These are phyloP conservation scores for Ophioninae sp. DNA, from an alignment of 2,888 invertebrate species.

Conservation along the genomic window DNA sequence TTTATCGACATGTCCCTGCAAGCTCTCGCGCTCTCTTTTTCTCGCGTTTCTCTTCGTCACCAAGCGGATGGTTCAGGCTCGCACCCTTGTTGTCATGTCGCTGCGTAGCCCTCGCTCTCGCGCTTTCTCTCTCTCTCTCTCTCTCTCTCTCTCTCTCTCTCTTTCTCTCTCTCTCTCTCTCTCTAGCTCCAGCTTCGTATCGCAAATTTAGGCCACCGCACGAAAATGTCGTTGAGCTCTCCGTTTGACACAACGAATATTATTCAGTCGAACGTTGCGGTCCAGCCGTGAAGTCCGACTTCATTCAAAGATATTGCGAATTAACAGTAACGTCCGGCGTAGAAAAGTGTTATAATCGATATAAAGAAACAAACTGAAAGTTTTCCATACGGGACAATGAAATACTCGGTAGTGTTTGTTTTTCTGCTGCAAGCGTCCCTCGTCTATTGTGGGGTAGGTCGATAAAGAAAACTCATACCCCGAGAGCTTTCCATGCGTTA, in stretches of 20 bases:
- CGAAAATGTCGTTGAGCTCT: conserved; percentile 42
- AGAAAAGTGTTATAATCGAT: conserved; percentile 16
- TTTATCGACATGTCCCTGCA: background rate
- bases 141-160: conserved; percentile 13
- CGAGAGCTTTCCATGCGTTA: background rate
- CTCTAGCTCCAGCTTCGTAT: conserved; percentile 35
- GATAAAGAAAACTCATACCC: conserved; percentile 37
- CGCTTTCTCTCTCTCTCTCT: background rate
- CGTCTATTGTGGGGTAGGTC: conserved; percentile 71
- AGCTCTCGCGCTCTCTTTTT: conserved; percentile 8
- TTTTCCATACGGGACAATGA: conserved; percentile 63
- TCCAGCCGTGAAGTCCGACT: conserved; percentile 44
- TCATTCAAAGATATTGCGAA: conserved; percentile 1
- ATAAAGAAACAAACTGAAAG: background rate
- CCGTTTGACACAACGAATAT: conserved; percentile 31
- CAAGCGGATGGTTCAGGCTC: conserved; percentile 5
- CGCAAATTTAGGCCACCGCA: conserved; percentile 60
- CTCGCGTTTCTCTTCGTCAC: background rate
- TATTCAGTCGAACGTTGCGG: conserved; percentile 51
- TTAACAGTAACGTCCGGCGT: conserved; percentile 3
- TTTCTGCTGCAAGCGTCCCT: conserved; percentile 66
- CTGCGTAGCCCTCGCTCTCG: conserved; percentile 19
- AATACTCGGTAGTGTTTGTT: conserved; percentile 61
- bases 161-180: conserved; percentile 50
- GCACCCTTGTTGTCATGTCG: conserved; percentile 23